phyloP scores from a whole-genome alignment of 2,888 invertebrate species.

The Cynaeus angustus region DNA sequence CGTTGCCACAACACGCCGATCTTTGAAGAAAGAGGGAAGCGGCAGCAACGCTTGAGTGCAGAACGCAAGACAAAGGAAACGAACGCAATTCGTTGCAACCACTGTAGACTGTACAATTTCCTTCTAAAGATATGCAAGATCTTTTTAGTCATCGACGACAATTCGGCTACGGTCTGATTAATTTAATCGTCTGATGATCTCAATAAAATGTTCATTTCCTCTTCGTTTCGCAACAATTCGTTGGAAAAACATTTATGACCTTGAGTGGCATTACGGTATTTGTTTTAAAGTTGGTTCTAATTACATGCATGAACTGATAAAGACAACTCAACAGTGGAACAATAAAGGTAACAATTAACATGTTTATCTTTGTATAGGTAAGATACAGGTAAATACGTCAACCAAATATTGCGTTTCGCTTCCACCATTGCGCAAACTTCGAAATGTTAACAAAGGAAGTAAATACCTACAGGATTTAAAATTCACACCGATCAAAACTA shows the following conservation, averaged over 20 bases:
- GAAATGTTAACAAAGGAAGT: too few relatives aligned
- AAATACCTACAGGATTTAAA: too few relatives aligned
- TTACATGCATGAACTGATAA: constrained; percentile 43
- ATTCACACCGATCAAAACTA: too few relatives aligned
- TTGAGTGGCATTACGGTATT: constrained; percentile 44
- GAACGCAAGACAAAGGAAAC: constrained; percentile 27
- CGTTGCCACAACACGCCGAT: neutral
- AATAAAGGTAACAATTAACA: constrained; percentile 8
- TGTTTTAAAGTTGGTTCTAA: constrained; percentile 43
- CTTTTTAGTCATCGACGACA: constrained; percentile 41
- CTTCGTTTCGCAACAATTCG: constrained; percentile 30
- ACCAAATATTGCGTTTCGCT: neutral
- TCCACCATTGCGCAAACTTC: too few relatives aligned
- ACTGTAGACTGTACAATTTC: constrained; percentile 29
- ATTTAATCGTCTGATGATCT: constrained; percentile 31
- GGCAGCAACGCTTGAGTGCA: constrained; percentile 23
- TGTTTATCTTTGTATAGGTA: constrained; percentile 1
- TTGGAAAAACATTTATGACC: constrained; percentile 26
- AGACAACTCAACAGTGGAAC: constrained; percentile 6
- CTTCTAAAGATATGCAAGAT: constrained; percentile 39
- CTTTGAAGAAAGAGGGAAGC: constrained; percentile 29
- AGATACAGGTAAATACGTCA: neutral
- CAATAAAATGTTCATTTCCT: constrained; percentile 26
- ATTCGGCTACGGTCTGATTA: constrained; percentile 43
- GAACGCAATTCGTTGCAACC: constrained; percentile 33